These are phyloP conservation scores for Ceratina japonica DNA, from an alignment of 1,140 invertebrate species.

Conservation along the genomic window DNA sequence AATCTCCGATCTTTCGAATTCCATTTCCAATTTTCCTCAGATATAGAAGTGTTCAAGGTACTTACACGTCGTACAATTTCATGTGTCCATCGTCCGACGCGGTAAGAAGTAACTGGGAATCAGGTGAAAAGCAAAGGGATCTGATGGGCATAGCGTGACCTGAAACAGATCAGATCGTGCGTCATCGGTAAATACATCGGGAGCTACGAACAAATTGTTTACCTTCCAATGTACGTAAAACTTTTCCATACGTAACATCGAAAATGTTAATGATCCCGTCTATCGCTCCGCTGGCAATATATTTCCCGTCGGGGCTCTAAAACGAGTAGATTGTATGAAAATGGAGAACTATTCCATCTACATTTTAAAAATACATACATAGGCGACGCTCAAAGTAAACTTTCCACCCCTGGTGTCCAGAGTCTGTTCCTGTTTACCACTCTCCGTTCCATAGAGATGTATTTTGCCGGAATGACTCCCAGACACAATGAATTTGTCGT, in stretches of 20 bases:
- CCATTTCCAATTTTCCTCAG: constrained; percentile 8
- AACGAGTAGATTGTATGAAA: constrained; percentile 69
- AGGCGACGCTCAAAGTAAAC: constrained; percentile 96
- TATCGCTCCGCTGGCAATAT: constrained; percentile 95
- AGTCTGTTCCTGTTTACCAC: constrained; percentile 92
- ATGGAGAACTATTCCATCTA: not conserved
- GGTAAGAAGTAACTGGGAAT: constrained; percentile 96
- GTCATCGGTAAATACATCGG: constrained; percentile 2
- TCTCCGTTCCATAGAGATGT: constrained; percentile 94
- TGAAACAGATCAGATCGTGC: constrained; percentile 52
- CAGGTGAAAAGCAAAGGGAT: constrained; percentile 96
- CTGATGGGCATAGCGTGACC: constrained; percentile 97
- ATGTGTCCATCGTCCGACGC: constrained; percentile 98
- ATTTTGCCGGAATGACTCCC: constrained; percentile 97
- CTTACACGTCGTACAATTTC: constrained; percentile 98
- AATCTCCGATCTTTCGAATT: constrained; percentile 21
- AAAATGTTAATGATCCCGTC: constrained; percentile 98
- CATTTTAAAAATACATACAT: constrained; percentile 84
- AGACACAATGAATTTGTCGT: constrained; percentile 95
- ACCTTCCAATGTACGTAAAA: constrained; percentile 94
- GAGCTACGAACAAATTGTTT: constrained; percentile 8
- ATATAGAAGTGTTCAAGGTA: constrained; percentile 56
- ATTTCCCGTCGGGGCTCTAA: constrained; percentile 98
- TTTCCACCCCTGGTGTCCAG: constrained; percentile 95
- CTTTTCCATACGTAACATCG: constrained; percentile 94